A percentile compares a stretch with the other conserved stretches of the same genome.
Conservation (phyloP, 2,888 invertebrate genomes). For the Thalpophila matura region DNA sequence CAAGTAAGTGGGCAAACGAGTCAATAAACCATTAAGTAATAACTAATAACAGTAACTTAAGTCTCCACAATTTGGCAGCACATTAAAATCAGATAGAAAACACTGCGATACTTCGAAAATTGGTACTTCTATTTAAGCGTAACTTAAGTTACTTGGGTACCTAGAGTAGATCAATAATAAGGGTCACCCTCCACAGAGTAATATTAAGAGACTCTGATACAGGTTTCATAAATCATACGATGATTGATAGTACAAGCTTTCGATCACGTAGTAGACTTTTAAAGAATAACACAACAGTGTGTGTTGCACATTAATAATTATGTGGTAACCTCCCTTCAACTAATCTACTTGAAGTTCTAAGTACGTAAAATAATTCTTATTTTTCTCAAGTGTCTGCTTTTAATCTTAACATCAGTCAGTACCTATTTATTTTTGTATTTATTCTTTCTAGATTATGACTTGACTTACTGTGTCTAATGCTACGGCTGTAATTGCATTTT, state of each 20-base stretch:
- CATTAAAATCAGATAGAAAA: constrained; percentile 11
- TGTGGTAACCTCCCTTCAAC: background rate
- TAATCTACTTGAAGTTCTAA: background rate
- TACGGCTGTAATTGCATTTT: too few species aligned
- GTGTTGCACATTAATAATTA: constrained; percentile 7
- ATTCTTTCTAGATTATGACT: background rate
- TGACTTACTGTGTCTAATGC: background rate
- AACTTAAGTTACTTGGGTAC: background rate
- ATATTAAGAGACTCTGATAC: constrained; percentile 8
- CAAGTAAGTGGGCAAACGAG: background rate
- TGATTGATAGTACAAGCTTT: constrained; percentile 22
- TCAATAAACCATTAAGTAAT: constrained; percentile 22
- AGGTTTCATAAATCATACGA: constrained; percentile 24
- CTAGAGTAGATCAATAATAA: constrained; percentile 19
- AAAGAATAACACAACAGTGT: background rate
- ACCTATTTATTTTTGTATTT: background rate
- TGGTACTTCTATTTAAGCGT: constrained; percentile 16
- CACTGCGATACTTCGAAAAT: background rate
- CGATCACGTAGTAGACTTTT: background rate
- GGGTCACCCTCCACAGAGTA: constrained; percentile 24
- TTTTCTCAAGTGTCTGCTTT: background rate
- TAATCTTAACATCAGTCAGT: background rate
- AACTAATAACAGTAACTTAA: constrained; percentile 4
- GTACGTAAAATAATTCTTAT: background rate
- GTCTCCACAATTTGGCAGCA: constrained; percentile 6